These are phyloP conservation scores for Stercorarius parasiticus DNA, from an alignment of 2,113 vertebrate genomes.

Conservation along the genomic window DNA sequence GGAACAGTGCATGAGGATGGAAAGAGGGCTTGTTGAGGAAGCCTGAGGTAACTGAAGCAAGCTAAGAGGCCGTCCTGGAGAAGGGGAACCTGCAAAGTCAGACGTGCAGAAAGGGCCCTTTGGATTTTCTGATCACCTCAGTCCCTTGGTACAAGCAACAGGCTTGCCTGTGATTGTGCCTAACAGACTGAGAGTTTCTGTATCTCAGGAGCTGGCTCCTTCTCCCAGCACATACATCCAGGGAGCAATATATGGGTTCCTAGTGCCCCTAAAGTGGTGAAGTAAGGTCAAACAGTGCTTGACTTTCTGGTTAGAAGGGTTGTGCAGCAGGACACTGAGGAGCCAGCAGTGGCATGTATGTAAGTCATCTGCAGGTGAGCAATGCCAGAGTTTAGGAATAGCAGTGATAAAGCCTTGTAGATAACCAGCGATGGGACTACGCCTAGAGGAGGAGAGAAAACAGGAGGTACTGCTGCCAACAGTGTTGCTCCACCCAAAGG, in stretches of 20 bases:
- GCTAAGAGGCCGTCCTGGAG: neutral
- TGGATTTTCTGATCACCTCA: neutral
- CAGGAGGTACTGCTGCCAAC: neutral
- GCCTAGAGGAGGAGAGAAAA: slow-evolving; percentile 48
- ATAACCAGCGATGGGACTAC: slow-evolving; percentile 41
- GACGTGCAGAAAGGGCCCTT: rapidly evolving
- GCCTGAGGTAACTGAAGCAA: neutral
- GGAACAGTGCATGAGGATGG: neutral
- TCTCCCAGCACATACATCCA: neutral
- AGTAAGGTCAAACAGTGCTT: neutral
- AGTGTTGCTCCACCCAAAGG: neutral
- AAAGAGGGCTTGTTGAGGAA: neutral
- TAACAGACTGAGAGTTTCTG: neutral
- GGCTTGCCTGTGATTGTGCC: neutral
- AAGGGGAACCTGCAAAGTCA: too few species aligned
- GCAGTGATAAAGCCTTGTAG: slow-evolving; percentile 32
- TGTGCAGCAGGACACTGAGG: neutral
- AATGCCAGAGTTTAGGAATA: slow-evolving; percentile 21
- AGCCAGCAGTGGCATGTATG: neutral
- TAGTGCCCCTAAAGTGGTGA: neutral
- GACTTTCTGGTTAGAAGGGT: neutral
- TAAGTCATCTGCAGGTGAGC: slow-evolving; percentile 21
- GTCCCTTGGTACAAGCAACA: neutral
- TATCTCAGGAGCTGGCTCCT: neutral
- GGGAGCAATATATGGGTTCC: neutral